phyloP scores from a whole-genome alignment of 2,113 vertebrate genomes.

The Dipodomys stephensi region DNA sequence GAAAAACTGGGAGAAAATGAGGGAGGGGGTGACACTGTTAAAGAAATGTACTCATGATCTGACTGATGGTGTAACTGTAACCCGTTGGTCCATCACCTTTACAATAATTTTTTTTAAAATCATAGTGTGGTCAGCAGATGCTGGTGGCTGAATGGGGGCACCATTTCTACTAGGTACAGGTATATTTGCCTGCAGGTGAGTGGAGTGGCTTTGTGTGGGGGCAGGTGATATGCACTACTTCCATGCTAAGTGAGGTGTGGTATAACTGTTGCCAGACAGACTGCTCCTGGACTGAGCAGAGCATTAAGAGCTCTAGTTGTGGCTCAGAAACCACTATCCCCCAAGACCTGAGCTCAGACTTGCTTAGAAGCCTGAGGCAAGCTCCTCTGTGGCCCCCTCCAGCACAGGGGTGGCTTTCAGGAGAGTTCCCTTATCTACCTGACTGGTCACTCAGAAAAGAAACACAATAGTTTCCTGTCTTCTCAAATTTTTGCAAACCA shows the following conservation, averaged over 20 bases:
- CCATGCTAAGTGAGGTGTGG: not conserved
- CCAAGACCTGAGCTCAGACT: not conserved
- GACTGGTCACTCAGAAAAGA: not conserved
- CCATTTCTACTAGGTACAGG: not conserved
- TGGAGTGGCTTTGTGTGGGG: not conserved
- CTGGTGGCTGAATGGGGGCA: not conserved
- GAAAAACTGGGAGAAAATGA: too few relatives aligned
- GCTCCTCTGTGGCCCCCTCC: not conserved
- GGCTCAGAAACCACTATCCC: not conserved
- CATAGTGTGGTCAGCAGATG: not conserved
- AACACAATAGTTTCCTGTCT: not conserved
- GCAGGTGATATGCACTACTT: not conserved
- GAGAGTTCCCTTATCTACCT: not conserved
- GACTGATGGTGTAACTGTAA: too few relatives aligned
- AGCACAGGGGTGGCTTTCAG: not conserved
- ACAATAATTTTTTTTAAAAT: too few relatives aligned
- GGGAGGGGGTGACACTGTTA: too few relatives aligned
- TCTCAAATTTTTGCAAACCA: not conserved
- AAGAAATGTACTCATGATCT: too few relatives aligned
- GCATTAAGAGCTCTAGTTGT: not conserved
- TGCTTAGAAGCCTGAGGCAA: not conserved
- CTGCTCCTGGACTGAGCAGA: not conserved
- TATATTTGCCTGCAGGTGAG: not conserved
- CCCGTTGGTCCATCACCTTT: too few relatives aligned
- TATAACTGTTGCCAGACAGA: not conserved